Conservation (phyloP, 2,797 vertebrate genomes). For the Centropyge bicolor region DNA sequence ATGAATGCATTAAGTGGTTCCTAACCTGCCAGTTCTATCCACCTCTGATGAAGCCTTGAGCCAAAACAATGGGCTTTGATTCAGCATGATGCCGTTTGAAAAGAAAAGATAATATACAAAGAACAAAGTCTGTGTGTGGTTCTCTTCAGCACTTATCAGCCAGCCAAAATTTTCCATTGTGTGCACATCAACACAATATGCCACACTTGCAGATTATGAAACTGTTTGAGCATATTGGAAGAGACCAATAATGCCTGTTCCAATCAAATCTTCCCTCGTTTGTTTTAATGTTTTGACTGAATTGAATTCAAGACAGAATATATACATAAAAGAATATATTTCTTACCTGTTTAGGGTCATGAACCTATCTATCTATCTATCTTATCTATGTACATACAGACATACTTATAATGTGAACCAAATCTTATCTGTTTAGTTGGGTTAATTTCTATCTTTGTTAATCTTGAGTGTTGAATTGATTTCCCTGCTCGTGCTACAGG, state of each 20-base stretch:
- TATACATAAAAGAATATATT: not conserved
- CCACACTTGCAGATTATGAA: not conserved
- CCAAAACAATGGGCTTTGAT: conserved; percentile 15
- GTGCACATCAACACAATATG: conserved; percentile 19
- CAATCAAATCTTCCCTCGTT: not conserved
- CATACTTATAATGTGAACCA: not conserved
- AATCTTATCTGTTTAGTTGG: not conserved
- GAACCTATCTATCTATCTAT: too few relatives aligned
- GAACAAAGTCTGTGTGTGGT: not conserved
- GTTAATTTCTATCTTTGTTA: not conserved
- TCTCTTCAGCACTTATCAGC: not conserved
- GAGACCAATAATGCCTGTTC: not conserved
- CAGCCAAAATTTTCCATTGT: not conserved
- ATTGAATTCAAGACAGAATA: not conserved
- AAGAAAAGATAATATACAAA: conserved; percentile 16
- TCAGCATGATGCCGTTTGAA: conserved; percentile 25
- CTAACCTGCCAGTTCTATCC: conserved; percentile 3
- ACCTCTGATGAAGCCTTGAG: conserved; percentile 9
- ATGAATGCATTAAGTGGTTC: conserved; percentile 5
- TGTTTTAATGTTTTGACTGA: not conserved
- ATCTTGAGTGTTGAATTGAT: not conserved
- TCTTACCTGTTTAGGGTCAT: not conserved
- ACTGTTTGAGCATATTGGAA: not conserved
- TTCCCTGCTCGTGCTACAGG: not conserved
- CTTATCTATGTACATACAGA: not conserved